These are phyloP conservation scores for Argynnis bischoffii DNA, from an alignment of 2,888 invertebrate species.

Conservation along the genomic window DNA sequence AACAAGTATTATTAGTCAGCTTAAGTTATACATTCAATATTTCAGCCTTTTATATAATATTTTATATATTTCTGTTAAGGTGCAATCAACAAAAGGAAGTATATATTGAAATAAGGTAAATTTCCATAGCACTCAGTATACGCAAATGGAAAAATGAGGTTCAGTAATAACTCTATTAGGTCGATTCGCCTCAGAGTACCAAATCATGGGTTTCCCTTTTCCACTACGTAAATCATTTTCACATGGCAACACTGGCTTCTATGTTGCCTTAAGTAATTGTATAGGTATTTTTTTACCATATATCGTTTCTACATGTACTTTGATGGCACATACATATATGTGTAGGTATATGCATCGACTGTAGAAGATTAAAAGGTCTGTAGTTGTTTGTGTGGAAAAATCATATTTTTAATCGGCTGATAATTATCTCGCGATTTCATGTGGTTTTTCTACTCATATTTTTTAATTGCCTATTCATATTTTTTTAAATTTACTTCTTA, in stretches of 20 bases:
- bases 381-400: no score
- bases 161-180: constrained; percentile 67
- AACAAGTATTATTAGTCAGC: no score
- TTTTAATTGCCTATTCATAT: constrained; percentile 39
- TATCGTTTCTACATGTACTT: neutral
- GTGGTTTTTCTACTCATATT: no score
- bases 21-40: no score
- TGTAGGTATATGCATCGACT: no score
- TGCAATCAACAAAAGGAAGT: no score
- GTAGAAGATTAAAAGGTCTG: no score
- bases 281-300: neutral
- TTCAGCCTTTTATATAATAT: no score
- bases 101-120: constrained; percentile 8
- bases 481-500: constrained; percentile 34
- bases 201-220: constrained; percentile 63
- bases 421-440: no score
- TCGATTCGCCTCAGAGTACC: constrained; percentile 57
- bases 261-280: constrained; percentile 42
- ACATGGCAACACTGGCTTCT: constrained; percentile 47
- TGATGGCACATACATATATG: no score
- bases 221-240: constrained; percentile 73
- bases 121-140: constrained; percentile 26
- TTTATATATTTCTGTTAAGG: no score
- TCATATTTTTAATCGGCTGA: no score
- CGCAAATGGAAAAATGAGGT: constrained; percentile 59